phyloP scores from a whole-genome alignment of 2,113 vertebrate species.

The Ophiodon elongatus region DNA sequence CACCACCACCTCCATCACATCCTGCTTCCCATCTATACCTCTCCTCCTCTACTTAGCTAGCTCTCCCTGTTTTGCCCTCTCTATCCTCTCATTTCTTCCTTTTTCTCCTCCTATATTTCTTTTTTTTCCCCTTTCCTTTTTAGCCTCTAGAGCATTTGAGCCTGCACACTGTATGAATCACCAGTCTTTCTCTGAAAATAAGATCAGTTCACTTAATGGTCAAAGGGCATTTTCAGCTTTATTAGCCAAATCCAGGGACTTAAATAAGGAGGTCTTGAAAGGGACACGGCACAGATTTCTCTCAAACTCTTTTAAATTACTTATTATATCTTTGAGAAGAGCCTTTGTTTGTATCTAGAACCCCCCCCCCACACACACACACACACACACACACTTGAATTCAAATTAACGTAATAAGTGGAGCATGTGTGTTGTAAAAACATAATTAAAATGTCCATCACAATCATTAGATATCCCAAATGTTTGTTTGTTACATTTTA shows the following conservation, averaged over 20 bases:
- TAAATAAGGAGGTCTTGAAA: constrained; percentile 69
- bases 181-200: constrained; percentile 63
- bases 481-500: neutral
- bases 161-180: constrained; percentile 59
- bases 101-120: constrained; percentile 18
- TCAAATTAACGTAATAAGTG: constrained; percentile 26
- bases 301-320: constrained; percentile 49
- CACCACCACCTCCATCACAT: constrained; percentile 64
- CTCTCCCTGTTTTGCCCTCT: constrained; percentile 36
- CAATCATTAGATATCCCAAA: constrained; percentile 18
- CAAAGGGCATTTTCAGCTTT: constrained; percentile 76
- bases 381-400: no score
- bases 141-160: constrained; percentile 59
- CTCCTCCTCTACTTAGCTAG: constrained; percentile 56
- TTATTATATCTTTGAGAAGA: constrained; percentile 25
- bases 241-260: constrained; percentile 74
- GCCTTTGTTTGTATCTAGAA: constrained; percentile 43
- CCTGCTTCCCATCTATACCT: constrained; percentile 60
- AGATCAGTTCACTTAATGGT: constrained; percentile 75
- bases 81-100: constrained; percentile 30
- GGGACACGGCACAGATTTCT: constrained; percentile 44
- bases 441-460: constrained; percentile 35
- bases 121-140: neutral
- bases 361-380: neutral
- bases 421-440: constrained; percentile 38